phyloP scores from a whole-genome alignment of 92 coral and sea anemone genomes.

The Plumapathes pennacea region DNA sequence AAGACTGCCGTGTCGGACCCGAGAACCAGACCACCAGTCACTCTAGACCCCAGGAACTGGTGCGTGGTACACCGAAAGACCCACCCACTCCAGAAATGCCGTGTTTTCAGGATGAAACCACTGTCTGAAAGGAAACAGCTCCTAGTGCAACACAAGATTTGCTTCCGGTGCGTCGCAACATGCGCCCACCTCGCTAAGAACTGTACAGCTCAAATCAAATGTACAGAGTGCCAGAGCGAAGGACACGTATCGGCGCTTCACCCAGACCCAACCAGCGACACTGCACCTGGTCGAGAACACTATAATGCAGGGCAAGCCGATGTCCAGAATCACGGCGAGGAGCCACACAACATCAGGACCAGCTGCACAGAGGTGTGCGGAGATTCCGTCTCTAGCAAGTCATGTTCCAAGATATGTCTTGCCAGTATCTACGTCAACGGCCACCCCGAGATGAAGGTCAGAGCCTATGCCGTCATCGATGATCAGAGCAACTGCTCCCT shows the following conservation, averaged over 20 bases:
- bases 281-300: neutral
- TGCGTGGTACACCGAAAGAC: constrained; percentile 28
- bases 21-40: neutral
- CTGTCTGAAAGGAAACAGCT: constrained; percentile 14
- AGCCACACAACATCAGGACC: constrained; percentile 7
- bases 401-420: constrained; percentile 45
- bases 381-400: neutral
- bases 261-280: neutral
- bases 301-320: neutral
- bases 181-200: constrained; percentile 25
- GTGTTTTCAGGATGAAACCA: constrained; percentile 29
- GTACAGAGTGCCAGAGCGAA: constrained; percentile 37
- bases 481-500: constrained; percentile 47
- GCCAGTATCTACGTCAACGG: constrained; percentile 3
- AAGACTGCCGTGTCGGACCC: constrained; percentile 16
- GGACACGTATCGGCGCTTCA: constrained; percentile 32
- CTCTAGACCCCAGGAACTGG: constrained; percentile 8
- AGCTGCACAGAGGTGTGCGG: constrained; percentile 43
- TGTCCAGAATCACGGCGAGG: constrained; percentile 43
- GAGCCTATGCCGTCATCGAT: constrained; percentile 31
- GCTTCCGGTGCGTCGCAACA: constrained; percentile 41
- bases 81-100: constrained; percentile 45
- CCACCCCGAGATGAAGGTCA: constrained; percentile 2
- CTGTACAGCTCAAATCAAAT: constrained; percentile 8
- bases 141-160: constrained; percentile 12